Conservation (phyloP, 2,888 invertebrate species). For the Eudemis profundana region DNA sequence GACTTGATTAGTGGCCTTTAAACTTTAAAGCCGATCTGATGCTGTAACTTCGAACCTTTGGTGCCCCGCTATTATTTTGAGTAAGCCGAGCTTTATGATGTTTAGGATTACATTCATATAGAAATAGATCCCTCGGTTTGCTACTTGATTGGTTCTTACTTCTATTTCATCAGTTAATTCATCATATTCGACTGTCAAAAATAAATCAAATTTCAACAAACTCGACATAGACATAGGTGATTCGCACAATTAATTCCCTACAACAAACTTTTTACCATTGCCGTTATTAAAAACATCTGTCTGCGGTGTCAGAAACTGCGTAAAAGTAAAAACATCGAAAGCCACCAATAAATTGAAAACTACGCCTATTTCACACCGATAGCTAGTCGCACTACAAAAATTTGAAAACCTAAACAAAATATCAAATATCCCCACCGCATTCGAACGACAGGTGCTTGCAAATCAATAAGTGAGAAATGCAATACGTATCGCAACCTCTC, state of each 20-base stretch:
- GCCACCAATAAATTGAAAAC: neutral
- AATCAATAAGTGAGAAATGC: slow-evolving; percentile 50
- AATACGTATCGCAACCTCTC: slow-evolving; percentile 50
- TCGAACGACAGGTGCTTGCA: slow-evolving; percentile 26
- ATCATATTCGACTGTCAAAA: no score
- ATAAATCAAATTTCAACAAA: no score
- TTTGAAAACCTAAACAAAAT: slow-evolving; percentile 30
- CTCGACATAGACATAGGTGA: no score
- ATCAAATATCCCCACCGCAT: slow-evolving; percentile 24
- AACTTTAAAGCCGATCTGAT: slow-evolving; percentile 41
- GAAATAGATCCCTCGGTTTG: neutral
- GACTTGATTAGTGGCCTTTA: slow-evolving; percentile 40
- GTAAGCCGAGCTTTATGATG: neutral
- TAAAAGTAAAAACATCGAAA: neutral
- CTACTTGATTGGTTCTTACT: no score
- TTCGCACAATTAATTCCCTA: no score
- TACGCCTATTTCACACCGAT: slow-evolving; percentile 6
- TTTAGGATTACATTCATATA: neutral
- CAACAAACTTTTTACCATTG: no score
- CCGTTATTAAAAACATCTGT: neutral
- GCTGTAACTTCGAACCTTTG: slow-evolving; percentile 22
- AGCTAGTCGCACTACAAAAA: slow-evolving; percentile 10
- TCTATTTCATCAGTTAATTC: no score
- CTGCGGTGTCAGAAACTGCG: neutral
- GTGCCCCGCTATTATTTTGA: slow-evolving; percentile 12